Percentiles rank a stretch among this genome's conserved stretches.
phyloP scores from a whole-genome alignment of 2,888 invertebrate species.

The Philaethria dido region DNA sequence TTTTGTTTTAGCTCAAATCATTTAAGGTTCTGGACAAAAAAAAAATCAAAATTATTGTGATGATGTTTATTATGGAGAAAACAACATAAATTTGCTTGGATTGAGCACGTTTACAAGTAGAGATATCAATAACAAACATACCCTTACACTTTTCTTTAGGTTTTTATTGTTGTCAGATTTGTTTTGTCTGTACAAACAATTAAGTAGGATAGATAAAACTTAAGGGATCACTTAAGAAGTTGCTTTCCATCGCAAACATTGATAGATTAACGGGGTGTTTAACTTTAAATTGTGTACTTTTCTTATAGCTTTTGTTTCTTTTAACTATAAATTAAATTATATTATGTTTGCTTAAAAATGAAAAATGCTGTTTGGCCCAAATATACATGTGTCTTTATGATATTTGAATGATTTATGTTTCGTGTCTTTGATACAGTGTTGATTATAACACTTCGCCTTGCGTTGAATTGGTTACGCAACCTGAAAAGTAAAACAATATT shows the following conservation, averaged over 20 bases:
- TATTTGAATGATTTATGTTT: not conserved
- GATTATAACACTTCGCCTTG: constrained; percentile 14
- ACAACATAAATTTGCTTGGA: too few species aligned
- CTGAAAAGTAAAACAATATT: not conserved
- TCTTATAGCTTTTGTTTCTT: not conserved
- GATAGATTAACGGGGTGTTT: constrained; percentile 15
- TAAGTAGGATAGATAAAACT: constrained; percentile 1
- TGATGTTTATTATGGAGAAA: too few species aligned
- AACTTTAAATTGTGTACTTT: constrained; percentile 9
- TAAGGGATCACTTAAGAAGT: constrained; percentile 4
- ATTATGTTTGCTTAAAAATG: too few species aligned
- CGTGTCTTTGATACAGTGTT: not conserved
- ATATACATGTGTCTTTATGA: not conserved
- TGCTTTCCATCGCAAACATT: constrained; percentile 18
- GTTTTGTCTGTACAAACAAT: constrained; percentile 12
- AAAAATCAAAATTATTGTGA: too few species aligned
- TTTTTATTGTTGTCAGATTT: constrained; percentile 1
- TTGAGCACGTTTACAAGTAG: too few species aligned
- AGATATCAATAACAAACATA: too few species aligned
- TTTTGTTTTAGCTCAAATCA: constrained; percentile 28
- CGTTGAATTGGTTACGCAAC: not conserved
- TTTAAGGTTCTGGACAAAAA: too few species aligned
- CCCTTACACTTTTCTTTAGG: not conserved
- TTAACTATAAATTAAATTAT: not conserved
- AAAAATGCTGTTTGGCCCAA: not conserved